Percentiles rank a stretch among this genome's conserved stretches.
Conservation (phyloP, 2,888 invertebrate species). For the Empis stercorea region DNA sequence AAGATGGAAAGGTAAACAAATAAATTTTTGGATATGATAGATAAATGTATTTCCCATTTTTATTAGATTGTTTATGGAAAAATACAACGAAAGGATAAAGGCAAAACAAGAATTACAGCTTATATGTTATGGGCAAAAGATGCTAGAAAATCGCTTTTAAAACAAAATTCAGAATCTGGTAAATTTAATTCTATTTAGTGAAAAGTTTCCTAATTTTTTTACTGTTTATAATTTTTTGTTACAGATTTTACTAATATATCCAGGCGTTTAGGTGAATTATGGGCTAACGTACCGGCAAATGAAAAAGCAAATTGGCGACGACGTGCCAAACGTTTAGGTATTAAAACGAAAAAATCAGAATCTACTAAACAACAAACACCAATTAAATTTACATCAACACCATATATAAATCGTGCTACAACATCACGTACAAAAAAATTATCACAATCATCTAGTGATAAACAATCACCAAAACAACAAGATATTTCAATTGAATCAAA, state of each 20-base stretch:
- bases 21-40: not conserved
- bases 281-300: constrained; percentile 63
- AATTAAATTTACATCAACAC: not conserved
- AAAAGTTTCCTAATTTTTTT: not conserved
- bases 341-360: constrained; percentile 9
- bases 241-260: constrained; percentile 71
- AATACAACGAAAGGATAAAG: constrained; percentile 66
- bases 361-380: not conserved
- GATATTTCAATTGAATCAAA: constrained; percentile 19
- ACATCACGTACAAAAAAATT: constrained; percentile 28
- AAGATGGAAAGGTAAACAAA: constrained; percentile 39
- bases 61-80: constrained; percentile 48
- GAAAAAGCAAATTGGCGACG: constrained; percentile 66
- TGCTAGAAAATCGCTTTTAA: constrained; percentile 57
- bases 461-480: not conserved
- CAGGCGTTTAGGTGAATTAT: constrained; percentile 71
- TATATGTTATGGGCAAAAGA: constrained; percentile 88
- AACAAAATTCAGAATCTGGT: constrained; percentile 53
- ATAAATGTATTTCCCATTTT: not conserved
- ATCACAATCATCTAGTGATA: constrained; percentile 14
- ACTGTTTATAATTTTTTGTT: not conserved
- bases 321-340: constrained; percentile 57
- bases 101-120: constrained; percentile 69
- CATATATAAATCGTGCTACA: constrained; percentile 18
- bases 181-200: not conserved